These are phyloP conservation scores for Psylliodes chrysocephalus DNA, from an alignment of 2,888 invertebrate genomes.

Conservation along the genomic window DNA sequence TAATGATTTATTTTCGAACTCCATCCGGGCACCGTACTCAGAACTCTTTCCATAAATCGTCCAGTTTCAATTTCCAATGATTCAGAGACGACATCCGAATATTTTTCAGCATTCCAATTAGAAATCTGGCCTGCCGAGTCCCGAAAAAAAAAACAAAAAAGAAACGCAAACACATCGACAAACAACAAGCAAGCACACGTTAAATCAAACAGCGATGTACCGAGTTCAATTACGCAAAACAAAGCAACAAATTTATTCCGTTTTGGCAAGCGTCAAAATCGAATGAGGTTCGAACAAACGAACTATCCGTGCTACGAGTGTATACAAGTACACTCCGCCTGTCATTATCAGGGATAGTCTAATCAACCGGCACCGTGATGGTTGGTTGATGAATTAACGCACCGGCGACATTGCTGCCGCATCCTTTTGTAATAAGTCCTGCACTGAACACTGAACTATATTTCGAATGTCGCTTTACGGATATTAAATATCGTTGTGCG, in stretches of 20 bases:
- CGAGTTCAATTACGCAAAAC: constrained; percentile 37
- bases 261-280: constrained; percentile 46
- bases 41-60: background rate
- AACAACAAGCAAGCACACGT: constrained; percentile 6
- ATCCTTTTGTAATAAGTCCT: constrained; percentile 35
- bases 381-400: constrained; percentile 43
- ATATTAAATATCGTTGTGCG: constrained; percentile 49
- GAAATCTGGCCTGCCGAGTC: constrained; percentile 6
- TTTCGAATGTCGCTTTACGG: constrained; percentile 48
- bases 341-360: constrained; percentile 49
- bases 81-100: background rate
- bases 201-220: constrained; percentile 24
- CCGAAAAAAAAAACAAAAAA: background rate
- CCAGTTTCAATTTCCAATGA: background rate
- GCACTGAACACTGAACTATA: constrained; percentile 31
- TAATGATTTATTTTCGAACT: too few relatives aligned
- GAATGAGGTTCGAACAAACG: constrained; percentile 50
- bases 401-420: constrained; percentile 28
- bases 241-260: constrained; percentile 48
- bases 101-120: background rate
- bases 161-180: background rate
- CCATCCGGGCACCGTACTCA: background rate
- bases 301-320: constrained; percentile 37
- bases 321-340: constrained; percentile 43
- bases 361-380: constrained; percentile 49